These are phyloP conservation scores for Oscheius onirici DNA, from an alignment of 2,888 invertebrate species.

Conservation along the genomic window DNA sequence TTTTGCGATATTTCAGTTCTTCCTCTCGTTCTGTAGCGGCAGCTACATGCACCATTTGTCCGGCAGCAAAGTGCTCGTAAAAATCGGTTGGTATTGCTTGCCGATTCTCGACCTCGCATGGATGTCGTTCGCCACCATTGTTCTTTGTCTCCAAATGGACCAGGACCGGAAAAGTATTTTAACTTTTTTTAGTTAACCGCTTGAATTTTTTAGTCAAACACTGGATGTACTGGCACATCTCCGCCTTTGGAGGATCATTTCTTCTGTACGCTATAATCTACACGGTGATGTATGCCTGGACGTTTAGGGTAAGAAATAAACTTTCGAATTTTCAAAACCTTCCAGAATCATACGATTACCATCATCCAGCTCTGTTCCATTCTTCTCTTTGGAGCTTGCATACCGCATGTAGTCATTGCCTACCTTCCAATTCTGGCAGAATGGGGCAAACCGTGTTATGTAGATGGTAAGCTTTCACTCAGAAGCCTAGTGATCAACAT, in stretches of 20 bases:
- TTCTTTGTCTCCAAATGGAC: constrained; percentile 16
- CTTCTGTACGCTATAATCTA: neutral
- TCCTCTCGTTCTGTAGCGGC: neutral
- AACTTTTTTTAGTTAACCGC: neutral
- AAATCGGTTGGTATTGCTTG: neutral
- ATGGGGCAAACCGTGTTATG: constrained; percentile 8
- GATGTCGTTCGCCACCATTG: constrained; percentile 10
- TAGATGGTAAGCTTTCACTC: constrained; percentile 19
- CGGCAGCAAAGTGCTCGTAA: neutral
- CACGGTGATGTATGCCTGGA: neutral
- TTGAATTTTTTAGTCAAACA: constrained; percentile 9
- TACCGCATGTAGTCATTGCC: neutral
- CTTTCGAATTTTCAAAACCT: neutral
- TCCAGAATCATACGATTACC: neutral
- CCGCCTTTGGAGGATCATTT: neutral
- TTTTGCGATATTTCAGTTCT: constrained; percentile 8
- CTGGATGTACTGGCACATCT: constrained; percentile 17
- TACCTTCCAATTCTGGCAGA: neutral
- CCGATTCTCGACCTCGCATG: constrained; percentile 1
- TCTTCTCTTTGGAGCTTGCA: neutral
- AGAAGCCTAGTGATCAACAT: too few relatives aligned
- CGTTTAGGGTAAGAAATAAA: neutral
- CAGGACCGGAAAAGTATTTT: constrained; percentile 6
- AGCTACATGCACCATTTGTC: neutral
- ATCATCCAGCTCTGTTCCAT: neutral